A percentile compares a stretch with the other conserved stretches of the same genome.
These are phyloP conservation scores for Stenoptilia bipunctidactyla DNA, from an alignment of 2,888 invertebrate genomes.

Conservation along the genomic window DNA sequence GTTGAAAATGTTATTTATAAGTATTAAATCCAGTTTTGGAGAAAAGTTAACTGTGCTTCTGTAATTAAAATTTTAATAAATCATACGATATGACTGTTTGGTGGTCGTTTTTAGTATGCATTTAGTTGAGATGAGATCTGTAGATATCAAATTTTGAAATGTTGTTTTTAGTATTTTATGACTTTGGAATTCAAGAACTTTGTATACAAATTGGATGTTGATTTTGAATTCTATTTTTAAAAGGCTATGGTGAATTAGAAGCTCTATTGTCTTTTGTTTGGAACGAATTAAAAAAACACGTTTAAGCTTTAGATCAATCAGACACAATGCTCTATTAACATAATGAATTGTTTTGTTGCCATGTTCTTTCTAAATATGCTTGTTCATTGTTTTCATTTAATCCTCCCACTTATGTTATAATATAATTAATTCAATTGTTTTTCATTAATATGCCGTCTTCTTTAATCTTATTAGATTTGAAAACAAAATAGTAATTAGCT, in stretches of 20 bases:
- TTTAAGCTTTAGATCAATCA: conserved; percentile 38
- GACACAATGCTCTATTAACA: conserved; percentile 59
- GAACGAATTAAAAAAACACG: conserved; percentile 31
- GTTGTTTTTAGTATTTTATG: too few species aligned
- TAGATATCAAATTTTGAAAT: not conserved
- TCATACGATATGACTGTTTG: too few species aligned
- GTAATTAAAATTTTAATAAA: too few species aligned
- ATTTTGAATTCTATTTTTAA: too few species aligned
- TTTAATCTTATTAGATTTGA: not conserved
- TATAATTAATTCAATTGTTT: conserved; percentile 27
- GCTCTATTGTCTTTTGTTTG: conserved; percentile 31
- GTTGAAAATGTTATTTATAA: too few species aligned
- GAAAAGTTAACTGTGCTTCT: too few species aligned
- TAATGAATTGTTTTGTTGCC: conserved; percentile 52
- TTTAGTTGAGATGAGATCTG: conserved; percentile 5
- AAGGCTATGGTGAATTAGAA: too few species aligned
- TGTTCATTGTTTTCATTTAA: conserved; percentile 47
- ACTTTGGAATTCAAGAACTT: too few species aligned
- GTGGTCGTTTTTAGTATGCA: too few species aligned
- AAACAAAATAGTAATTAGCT: too few species aligned
- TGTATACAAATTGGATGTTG: too few species aligned
- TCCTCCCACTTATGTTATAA: conserved; percentile 43
- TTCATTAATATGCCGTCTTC: conserved; percentile 2
- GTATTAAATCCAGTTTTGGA: too few species aligned
- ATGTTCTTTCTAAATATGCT: conserved; percentile 40